phyloP scores from a whole-genome alignment of 2,888 invertebrate species.

The Piscicola geometra region DNA sequence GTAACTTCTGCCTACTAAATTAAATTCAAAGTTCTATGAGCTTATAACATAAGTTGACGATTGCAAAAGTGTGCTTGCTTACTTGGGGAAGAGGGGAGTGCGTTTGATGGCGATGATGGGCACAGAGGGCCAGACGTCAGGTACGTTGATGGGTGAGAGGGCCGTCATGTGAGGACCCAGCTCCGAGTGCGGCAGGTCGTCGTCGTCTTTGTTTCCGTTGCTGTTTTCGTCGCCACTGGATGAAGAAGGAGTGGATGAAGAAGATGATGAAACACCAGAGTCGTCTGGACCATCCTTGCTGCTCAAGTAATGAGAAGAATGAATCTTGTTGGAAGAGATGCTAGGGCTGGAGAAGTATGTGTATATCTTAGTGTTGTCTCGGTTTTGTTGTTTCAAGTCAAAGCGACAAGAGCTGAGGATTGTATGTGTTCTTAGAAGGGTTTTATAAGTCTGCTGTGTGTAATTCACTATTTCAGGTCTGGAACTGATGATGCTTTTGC shows the following conservation, averaged over 20 bases:
- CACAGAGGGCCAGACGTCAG: conserved; percentile 67
- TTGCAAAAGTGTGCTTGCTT: not conserved
- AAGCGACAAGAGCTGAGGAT: not conserved
- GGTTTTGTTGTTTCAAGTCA: not conserved
- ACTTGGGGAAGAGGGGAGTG: conserved; percentile 84
- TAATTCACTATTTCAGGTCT: not conserved
- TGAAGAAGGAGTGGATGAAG: not conserved
- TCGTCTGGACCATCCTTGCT: not conserved
- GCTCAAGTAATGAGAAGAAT: not conserved
- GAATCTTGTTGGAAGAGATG: not conserved
- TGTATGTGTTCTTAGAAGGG: not conserved
- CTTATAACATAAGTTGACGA: too few species aligned
- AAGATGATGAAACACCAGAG: conserved; percentile 7
- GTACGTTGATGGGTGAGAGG: conserved; percentile 43
- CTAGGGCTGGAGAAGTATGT: too few species aligned
- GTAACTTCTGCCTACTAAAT: too few species aligned
- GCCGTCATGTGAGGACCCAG: conserved; percentile 37
- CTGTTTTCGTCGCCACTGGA: not conserved
- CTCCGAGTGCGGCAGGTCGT: conserved; percentile 18
- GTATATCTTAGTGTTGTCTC: not conserved
- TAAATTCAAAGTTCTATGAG: too few species aligned
- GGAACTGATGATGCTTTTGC: not conserved
- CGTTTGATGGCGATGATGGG: conserved; percentile 88
- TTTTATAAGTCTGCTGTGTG: not conserved
- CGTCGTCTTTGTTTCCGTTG: not conserved